These are phyloP conservation scores for Eidolon dupreanum DNA, from an alignment of 2,797 vertebrate species.

Conservation along the genomic window DNA sequence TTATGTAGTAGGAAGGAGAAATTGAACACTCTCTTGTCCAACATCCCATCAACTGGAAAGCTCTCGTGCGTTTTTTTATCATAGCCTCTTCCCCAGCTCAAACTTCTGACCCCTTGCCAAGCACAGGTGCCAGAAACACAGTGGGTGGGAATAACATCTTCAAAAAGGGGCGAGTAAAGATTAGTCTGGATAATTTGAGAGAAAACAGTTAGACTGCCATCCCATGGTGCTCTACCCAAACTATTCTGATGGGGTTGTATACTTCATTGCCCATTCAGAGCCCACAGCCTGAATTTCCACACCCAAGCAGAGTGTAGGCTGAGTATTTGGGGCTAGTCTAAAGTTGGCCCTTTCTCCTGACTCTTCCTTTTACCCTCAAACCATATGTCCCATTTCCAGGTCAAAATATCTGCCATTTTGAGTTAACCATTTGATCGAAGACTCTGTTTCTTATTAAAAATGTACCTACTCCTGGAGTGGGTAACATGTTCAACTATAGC, in stretches of 20 bases:
- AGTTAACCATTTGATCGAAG: not conserved
- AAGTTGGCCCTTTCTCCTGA: not conserved
- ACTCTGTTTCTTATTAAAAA: slow-evolving; percentile 23
- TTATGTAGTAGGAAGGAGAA: slow-evolving; percentile 21
- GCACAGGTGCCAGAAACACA: slow-evolving; percentile 25
- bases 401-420: not conserved
- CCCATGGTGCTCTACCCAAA: not conserved
- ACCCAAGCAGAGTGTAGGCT: not conserved
- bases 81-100: slow-evolving; percentile 45
- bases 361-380: not conserved
- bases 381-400: not conserved
- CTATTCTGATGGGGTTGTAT: not conserved
- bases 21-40: not conserved
- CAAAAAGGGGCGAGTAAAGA: not conserved
- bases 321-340: not conserved
- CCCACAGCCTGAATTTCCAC: not conserved
- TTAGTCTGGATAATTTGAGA: slow-evolving; percentile 12
- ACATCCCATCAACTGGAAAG: slow-evolving; percentile 28
- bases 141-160: slow-evolving; percentile 37
- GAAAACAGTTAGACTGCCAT: not conserved
- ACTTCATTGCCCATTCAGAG: not conserved
- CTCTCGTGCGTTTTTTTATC: not conserved
- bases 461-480: not conserved
- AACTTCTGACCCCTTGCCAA: slow-evolving; percentile 49
- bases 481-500: not conserved